Evolutionary conservation across 2,888 invertebrate species (phyloP).

Genomic region (Drosophila ezoana): DNA sequence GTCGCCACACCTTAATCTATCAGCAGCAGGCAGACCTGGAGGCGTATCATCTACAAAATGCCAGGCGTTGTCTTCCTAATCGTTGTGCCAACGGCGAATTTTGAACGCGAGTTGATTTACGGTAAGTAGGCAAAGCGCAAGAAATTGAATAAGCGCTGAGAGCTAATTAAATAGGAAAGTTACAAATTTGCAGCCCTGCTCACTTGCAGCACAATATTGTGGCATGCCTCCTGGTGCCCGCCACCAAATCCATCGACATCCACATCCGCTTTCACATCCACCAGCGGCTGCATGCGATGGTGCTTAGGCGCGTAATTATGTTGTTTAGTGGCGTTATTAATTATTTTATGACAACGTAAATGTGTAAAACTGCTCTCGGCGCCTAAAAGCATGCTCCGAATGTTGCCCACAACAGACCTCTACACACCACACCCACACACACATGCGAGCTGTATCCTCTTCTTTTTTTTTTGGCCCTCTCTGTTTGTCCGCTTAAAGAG

Average conservation of each 20-base stretch:
- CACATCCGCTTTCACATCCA: slow-evolving; percentile 9
- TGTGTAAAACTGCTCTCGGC: slow-evolving; percentile 61
- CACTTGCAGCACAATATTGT: slow-evolving; percentile 34
- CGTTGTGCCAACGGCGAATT: slow-evolving; percentile 89
- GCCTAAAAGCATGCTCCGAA: slow-evolving; percentile 72
- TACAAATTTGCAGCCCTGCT: slow-evolving; percentile 55
- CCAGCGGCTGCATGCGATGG: slow-evolving; percentile 45
- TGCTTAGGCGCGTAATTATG: slow-evolving; percentile 75
- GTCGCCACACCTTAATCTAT: neutral
- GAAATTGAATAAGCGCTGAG: slow-evolving; percentile 67
- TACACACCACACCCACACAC: slow-evolving; percentile 10
- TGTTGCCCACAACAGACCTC: slow-evolving; percentile 40
- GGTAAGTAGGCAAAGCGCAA: slow-evolving; percentile 74
- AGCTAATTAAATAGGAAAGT: slow-evolving; percentile 75
- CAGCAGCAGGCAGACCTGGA: slow-evolving; percentile 2
- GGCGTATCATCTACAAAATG: slow-evolving; percentile 82
- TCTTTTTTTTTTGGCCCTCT: neutral
- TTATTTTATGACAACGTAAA: slow-evolving; percentile 80
- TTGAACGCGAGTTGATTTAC: slow-evolving; percentile 86
- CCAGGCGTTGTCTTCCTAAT: slow-evolving; percentile 89
- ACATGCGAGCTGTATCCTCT: slow-evolving; percentile 15
- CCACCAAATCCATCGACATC: slow-evolving; percentile 13
- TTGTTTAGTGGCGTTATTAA: slow-evolving; percentile 81
- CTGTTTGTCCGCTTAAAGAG: slow-evolving; percentile 40
- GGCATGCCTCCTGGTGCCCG: slow-evolving; percentile 42